Evolutionary conservation across 2,797 vertebrate species (phyloP), one percentile per base, ranked within the genome.

Genomic region (Todus mexicanus): DNA sequence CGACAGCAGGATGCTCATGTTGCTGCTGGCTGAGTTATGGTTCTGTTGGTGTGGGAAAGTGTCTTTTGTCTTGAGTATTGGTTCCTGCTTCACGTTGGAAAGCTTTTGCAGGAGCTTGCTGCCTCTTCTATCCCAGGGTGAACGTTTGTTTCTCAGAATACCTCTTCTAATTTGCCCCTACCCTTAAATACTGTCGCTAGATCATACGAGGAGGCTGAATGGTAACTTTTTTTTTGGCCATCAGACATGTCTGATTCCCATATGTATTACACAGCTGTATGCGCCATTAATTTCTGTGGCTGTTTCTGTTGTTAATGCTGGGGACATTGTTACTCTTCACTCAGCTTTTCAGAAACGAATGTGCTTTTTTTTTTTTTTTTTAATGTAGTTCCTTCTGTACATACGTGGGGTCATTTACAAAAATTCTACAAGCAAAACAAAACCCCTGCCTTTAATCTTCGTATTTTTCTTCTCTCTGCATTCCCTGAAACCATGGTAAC

Each of bases 401-500:
- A 14, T 33, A 19, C 1, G 0, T 18, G 45, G 54, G 70, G 42
- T 75, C 42, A 38, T 57, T 51, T 38, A 11, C 64, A 77, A 68
- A 42, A 50, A 22, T 43, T 54, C 42, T 40, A 23, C 25, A 87
- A 89, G 71, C 38, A 59, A 74, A 71, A 42, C 18, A 21, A 47
- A 83, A 23, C 1, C 15, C n/a, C 43, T 84, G 79, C 65, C 61
- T 83, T 94, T 54, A 37, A 72, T 91, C 81, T 61, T 87, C 17
- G 10, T 31, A 11, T 92, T 84, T 82, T 61, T 25, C 51, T 72
- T 54, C 31, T 72, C 86, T 73, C 81, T 90, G 88, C 75, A 59
- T 91, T 90, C 22, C 65, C 74, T 59, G 90, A 71, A 93, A 42
- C 95, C 93, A 89, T 96, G 92, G 94, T 25, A 95, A 95, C 92